phyloP scores from a whole-genome alignment of 2,113 vertebrate species.

The Amazona vittata region DNA sequence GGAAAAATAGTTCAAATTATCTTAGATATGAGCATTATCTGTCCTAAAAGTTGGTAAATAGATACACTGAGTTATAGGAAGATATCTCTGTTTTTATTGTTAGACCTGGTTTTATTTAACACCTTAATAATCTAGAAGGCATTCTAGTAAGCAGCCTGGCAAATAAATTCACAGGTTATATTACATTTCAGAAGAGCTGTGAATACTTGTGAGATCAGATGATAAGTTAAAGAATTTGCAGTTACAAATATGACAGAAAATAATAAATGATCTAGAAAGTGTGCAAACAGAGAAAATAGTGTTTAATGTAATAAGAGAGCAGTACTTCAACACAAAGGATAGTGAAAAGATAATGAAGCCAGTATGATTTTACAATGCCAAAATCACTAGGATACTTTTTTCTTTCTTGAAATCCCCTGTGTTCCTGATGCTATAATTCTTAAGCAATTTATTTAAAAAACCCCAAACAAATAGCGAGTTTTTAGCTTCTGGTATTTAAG shows the following conservation, averaged over 20 bases:
- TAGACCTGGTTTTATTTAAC: conserved; percentile 49
- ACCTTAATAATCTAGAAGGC: conserved; percentile 40
- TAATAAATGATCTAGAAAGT: conserved; percentile 6
- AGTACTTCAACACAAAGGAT: not conserved
- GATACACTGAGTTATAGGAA: not conserved
- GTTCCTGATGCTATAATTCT: not conserved
- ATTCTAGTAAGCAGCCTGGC: not conserved
- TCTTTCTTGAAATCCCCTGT: not conserved
- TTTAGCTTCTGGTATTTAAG: not conserved
- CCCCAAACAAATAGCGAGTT: not conserved
- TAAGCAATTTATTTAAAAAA: not conserved
- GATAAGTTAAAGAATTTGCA: not conserved
- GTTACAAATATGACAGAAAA: conserved; percentile 5
- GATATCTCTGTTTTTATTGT: not conserved
- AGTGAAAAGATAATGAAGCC: not conserved
- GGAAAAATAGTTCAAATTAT: conserved; percentile 10
- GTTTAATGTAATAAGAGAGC: not conserved
- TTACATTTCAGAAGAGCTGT: conserved; percentile 13
- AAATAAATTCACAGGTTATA: conserved; percentile 28
- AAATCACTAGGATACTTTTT: not conserved
- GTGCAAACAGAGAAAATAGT: not conserved
- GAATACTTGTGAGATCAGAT: conserved; percentile 20
- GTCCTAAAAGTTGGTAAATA: conserved; percentile 3
- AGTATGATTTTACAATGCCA: not conserved
- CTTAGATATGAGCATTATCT: not conserved